Evolutionary conservation across 2,797 vertebrate species (phyloP).

Genomic region (Kryptopterus vitreolus): DNA sequence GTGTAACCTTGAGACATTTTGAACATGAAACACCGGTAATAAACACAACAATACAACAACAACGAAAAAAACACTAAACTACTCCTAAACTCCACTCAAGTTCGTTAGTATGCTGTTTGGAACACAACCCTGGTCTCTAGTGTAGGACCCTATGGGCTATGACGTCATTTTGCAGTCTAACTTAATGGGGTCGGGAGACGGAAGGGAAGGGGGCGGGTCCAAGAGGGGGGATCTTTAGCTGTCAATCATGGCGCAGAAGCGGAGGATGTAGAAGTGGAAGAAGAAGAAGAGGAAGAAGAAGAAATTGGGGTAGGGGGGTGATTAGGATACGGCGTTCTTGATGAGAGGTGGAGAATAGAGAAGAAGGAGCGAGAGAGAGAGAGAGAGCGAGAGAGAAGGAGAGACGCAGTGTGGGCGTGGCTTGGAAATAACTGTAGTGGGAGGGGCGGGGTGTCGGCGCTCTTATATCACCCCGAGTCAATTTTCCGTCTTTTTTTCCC

Average conservation of each 20-base stretch:
- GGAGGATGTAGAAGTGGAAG: background rate
- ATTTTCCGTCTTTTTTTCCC: slow-evolving; percentile 45
- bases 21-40: background rate
- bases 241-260: slow-evolving; percentile 25
- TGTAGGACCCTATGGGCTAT: slow-evolving; percentile 51
- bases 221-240: background rate
- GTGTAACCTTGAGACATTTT: background rate
- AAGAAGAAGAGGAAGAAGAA: background rate
- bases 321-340: background rate
- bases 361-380: slow-evolving; percentile 65
- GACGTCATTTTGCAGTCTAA: slow-evolving; percentile 81
- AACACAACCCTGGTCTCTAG: slow-evolving; percentile 32
- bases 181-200: slow-evolving; percentile 20
- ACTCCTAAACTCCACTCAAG: background rate
- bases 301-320: background rate
- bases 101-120: slow-evolving; percentile 26
- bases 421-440: slow-evolving; percentile 71
- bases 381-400: slow-evolving; percentile 62
- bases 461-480: slow-evolving; percentile 59
- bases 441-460: slow-evolving; percentile 63
- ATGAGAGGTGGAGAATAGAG: background rate
- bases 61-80: no score
- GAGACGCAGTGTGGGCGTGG: slow-evolving; percentile 83
- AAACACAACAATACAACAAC: background rate
- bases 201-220: background rate